A percentile compares a stretch with the other conserved stretches of the same genome.
Conservation (phyloP, 2,113 vertebrate genomes). For the Columbina picui region DNA sequence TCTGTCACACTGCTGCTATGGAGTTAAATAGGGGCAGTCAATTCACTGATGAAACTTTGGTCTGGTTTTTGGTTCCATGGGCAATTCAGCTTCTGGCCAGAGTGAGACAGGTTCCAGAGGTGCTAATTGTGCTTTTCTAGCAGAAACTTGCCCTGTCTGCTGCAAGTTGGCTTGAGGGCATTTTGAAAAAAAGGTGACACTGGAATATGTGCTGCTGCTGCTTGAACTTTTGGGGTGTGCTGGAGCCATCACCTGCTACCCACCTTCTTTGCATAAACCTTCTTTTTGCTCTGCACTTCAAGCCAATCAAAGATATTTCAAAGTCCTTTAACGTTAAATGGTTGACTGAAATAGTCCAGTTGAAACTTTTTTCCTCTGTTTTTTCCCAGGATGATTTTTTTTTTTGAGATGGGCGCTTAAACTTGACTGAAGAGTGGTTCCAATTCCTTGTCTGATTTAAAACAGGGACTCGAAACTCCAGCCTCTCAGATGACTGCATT, state of each 20-base stretch:
- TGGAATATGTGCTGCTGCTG: background rate
- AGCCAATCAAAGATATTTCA: background rate
- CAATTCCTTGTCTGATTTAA: background rate
- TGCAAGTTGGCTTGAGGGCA: background rate
- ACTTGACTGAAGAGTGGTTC: background rate
- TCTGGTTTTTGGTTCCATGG: background rate
- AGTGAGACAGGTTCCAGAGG: background rate
- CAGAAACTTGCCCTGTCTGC: background rate
- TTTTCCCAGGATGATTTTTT: no score
- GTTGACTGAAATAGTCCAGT: background rate
- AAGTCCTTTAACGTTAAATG: background rate
- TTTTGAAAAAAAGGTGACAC: background rate
- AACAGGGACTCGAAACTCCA: background rate
- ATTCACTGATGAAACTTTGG: background rate
- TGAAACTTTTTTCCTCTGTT: background rate
- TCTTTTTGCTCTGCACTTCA: background rate
- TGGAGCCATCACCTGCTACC: background rate
- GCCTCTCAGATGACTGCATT: background rate
- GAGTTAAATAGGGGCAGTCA: background rate
- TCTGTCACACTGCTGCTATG: fast-evolving
- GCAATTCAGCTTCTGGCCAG: background rate
- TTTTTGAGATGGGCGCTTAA: background rate
- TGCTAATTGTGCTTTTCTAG: background rate
- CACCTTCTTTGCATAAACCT: background rate
- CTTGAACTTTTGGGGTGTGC: background rate